Base-by-base conservation (phyloP, 2,888 invertebrate genomes). In the Crepidodera aurea region DNA sequence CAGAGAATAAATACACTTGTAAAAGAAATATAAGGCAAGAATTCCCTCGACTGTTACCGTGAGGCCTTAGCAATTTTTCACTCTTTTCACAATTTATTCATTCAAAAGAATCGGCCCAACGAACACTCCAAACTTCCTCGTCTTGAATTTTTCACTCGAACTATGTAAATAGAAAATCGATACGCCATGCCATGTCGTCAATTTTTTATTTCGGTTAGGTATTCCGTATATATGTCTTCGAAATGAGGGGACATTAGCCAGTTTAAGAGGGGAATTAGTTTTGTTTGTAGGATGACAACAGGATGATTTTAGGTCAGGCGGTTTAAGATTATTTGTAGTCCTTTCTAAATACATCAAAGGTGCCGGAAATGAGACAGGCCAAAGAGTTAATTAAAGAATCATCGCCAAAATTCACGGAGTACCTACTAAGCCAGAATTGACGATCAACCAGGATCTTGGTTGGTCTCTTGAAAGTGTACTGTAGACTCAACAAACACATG, bases 161-260 rank as follows among this genome's bases (percentile, higher is more conserved):
- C 48, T 48, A 48, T 48, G 48, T 16, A 48, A 48, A 48, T 48
- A 27, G 48, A 48, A 48, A 48, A 48, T 48, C 48, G 48, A 48
- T 48, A 27, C 48, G 27, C n/a, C 4, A 15, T 44, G 44, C 44
- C 44, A 25, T 22, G 12, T 16, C 22, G 15, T 44, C 44, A 44
- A 44, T 44, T 44, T 44, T 44, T 44, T 44, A 44, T 13, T 34
- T 34, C 13, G 13, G 3, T 34, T 6, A 4, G 34, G 13, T 2
- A 13, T 13, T 34, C 12, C 13, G 5, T 34, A 32, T 22, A 22
- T 22, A 22, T 32, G 32, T 32, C 32, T 32, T n/a, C 10, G 1
- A 12, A 34, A 34, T 12, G 34, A 6, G 13, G 6, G 10, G 10
- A 34, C 3, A 34, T 34, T 34, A 13, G 29, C 10, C 22, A 2